Conservation (phyloP, 2,888 invertebrate genomes). For the Callyntrura guangdongensis region DNA sequence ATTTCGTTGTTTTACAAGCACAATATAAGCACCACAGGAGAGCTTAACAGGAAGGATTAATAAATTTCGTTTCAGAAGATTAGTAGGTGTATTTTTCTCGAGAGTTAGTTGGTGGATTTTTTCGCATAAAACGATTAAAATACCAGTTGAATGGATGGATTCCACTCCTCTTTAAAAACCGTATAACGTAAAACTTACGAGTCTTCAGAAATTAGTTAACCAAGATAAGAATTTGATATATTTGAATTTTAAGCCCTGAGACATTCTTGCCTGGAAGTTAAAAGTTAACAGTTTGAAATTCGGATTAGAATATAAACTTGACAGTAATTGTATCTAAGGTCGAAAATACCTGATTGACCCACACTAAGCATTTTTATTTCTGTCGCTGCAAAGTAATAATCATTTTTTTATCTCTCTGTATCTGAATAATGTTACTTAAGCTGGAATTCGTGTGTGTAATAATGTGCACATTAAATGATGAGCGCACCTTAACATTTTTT, state of each 20-base stretch:
- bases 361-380: no score
- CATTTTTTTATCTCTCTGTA: no score
- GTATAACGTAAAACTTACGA: background rate
- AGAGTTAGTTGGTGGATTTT: background rate
- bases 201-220: background rate
- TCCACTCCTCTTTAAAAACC: background rate
- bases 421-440: no score
- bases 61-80: slow-evolving; percentile 20
- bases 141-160: background rate
- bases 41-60: slow-evolving; percentile 34
- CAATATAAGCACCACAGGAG: slow-evolving; percentile 21
- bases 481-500: background rate
- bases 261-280: slow-evolving; percentile 16
- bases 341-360: no score
- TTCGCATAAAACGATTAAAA: background rate
- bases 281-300: slow-evolving; percentile 30
- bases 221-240: background rate
- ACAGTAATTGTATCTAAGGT: no score
- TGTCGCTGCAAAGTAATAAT: no score
- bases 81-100: background rate
- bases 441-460: no score
- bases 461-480: no score
- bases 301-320: slow-evolving; percentile 35
- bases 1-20: background rate
- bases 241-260: slow-evolving; percentile 16